A percentile compares a stretch with the other conserved stretches of the same genome.
Conservation (phyloP, 23 tunicate genomes). For the Ascidia mentula region DNA sequence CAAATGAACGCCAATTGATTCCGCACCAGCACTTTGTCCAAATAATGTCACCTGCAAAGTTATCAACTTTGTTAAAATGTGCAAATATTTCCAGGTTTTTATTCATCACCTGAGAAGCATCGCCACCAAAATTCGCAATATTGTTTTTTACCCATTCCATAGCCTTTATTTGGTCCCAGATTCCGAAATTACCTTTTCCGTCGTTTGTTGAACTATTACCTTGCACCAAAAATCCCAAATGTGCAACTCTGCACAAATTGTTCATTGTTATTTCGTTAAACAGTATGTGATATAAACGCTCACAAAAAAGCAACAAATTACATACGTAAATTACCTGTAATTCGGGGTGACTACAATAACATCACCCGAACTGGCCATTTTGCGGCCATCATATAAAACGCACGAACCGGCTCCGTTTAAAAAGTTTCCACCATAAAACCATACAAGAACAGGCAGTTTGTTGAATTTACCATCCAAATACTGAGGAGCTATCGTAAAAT, state of each 20-base stretch:
- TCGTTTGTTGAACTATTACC: slow-evolving; percentile 52
- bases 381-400: slow-evolving; percentile 65
- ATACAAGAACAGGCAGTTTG: slow-evolving; percentile 61
- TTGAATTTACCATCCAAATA: slow-evolving; percentile 26
- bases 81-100: neutral
- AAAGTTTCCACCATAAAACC: slow-evolving; percentile 88
- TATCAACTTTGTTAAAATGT: neutral
- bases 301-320: neutral
- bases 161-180: slow-evolving; percentile 66
- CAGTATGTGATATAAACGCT: neutral
- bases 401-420: slow-evolving; percentile 76
- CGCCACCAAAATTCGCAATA: slow-evolving; percentile 62
- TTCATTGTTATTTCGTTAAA: neutral
- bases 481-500: slow-evolving; percentile 38
- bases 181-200: slow-evolving; percentile 61
- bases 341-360: slow-evolving; percentile 87
- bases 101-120: slow-evolving; percentile 43
- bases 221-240: slow-evolving; percentile 65
- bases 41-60: slow-evolving; percentile 66
- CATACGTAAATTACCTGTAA: slow-evolving; percentile 32
- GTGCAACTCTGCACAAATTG: slow-evolving; percentile 48
- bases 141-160: slow-evolving; percentile 65
- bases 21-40: slow-evolving; percentile 93
- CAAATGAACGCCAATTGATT: slow-evolving; percentile 82
- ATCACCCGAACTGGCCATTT: slow-evolving; percentile 60